Conservation (phyloP, 2,113 vertebrate genomes). For the Pseudopipra pipra region DNA sequence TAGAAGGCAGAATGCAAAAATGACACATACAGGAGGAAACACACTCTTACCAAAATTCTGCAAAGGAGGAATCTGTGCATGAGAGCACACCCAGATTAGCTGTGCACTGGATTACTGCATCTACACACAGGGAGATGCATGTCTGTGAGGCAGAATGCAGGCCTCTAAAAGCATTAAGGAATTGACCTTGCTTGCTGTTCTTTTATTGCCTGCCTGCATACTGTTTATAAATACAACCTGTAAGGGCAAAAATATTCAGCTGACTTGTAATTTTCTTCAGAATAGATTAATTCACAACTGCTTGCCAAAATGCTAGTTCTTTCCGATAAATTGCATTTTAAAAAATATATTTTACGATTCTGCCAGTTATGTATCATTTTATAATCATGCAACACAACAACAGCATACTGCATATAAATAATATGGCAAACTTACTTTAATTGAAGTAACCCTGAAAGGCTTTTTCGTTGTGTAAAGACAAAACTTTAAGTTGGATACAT, state of each 20-base stretch:
- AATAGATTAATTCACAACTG: not conserved
- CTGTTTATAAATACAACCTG: not conserved
- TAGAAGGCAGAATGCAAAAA: not conserved
- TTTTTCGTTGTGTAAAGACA: not conserved
- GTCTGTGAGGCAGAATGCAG: not conserved
- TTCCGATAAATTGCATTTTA: not conserved
- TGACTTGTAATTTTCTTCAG: not conserved
- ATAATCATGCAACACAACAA: not conserved
- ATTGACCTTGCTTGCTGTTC: not conserved
- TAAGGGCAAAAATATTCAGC: not conserved
- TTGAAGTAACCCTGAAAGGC: not conserved
- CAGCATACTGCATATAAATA: not conserved
- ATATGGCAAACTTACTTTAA: not conserved
- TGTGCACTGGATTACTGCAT: not conserved
- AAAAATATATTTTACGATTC: not conserved
- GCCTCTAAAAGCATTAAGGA: not conserved
- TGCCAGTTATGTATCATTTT: not conserved
- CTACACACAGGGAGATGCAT: rapidly evolving
- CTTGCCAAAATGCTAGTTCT: not conserved
- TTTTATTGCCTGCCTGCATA: not conserved
- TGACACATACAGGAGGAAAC: rapidly evolving
- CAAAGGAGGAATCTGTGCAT: not conserved
- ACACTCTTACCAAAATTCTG: not conserved
- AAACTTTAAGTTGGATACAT: not conserved
- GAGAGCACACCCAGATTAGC: not conserved